phyloP scores from a whole-genome alignment of 1,140 invertebrate genomes.

The Nilaparvata lugens region DNA sequence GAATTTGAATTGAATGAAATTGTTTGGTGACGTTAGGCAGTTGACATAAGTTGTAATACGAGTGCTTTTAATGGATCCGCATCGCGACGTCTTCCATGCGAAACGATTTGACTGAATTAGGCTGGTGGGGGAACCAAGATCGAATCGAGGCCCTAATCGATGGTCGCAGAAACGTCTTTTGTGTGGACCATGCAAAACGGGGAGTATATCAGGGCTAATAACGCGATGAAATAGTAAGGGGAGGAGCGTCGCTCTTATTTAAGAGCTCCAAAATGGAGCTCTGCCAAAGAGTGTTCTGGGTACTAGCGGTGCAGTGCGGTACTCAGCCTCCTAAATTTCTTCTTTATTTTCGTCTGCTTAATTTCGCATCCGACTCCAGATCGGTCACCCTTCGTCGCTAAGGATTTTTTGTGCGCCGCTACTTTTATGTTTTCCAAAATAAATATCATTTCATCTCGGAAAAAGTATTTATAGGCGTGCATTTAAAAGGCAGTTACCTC shows the following conservation, averaged over 20 bases:
- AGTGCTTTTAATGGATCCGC: no score
- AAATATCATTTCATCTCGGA: background rate
- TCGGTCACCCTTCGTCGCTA: background rate
- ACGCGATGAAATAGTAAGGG: background rate
- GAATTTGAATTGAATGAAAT: no score
- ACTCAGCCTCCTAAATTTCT: background rate
- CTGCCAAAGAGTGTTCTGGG: background rate
- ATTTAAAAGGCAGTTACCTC: background rate
- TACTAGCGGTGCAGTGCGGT: background rate
- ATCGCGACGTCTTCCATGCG: no score
- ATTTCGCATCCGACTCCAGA: background rate
- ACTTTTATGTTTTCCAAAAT: slow-evolving; percentile 1
- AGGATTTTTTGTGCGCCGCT: background rate
- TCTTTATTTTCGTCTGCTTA: slow-evolving; percentile 1
- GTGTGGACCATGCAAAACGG: background rate
- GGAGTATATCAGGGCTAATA: background rate
- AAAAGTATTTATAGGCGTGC: background rate
- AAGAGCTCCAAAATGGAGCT: background rate
- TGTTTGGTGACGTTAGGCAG: no score
- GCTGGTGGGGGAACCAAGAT: no score
- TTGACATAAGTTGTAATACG: no score
- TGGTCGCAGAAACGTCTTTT: background rate
- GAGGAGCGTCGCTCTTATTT: background rate
- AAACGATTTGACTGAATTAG: no score
- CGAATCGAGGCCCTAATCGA: no score